Percentiles rank a stretch among this genome's conserved stretches.
Evolutionary conservation across 2,888 invertebrate genomes (phyloP).

Genomic region (Epirrhoe alternata): DNA sequence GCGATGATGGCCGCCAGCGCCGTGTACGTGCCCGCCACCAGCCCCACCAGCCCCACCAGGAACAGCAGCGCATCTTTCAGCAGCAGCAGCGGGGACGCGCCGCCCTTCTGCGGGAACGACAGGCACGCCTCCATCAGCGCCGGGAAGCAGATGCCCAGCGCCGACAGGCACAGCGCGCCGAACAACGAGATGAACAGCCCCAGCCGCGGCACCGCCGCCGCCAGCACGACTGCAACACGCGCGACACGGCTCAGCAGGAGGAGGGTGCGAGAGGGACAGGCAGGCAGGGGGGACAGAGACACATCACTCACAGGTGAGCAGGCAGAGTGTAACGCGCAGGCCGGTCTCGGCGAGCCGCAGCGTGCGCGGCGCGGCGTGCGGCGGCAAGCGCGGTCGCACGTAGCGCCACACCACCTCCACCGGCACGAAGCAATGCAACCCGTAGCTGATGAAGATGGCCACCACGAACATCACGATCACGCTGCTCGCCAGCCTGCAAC

Average conservation of each 20-base stretch:
- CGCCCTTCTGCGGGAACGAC: constrained; percentile 85
- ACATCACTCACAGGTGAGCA: constrained; percentile 92
- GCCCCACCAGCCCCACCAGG: constrained; percentile 86
- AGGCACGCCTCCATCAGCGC: constrained; percentile 85
- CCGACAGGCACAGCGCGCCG: constrained; percentile 95
- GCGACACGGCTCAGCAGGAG: too few relatives aligned
- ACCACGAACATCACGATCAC: constrained; percentile 89
- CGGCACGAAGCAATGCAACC: constrained; percentile 97
- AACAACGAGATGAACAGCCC: constrained; percentile 92
- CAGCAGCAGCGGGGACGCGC: constrained; percentile 48
- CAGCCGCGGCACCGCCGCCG: constrained; percentile 91
- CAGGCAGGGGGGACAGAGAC: not conserved
- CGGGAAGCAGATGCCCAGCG: constrained; percentile 94
- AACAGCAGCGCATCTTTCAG: constrained; percentile 84
- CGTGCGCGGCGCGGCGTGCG: constrained; percentile 58
- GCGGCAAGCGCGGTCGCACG: constrained; percentile 71
- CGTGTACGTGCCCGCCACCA: constrained; percentile 88
- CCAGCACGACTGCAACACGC: constrained; percentile 88
- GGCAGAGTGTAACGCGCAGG: constrained; percentile 89
- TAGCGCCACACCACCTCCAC: constrained; percentile 96
- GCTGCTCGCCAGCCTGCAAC: constrained; percentile 86
- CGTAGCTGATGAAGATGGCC: constrained; percentile 96
- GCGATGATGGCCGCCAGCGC: constrained; percentile 85
- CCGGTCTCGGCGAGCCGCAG: constrained; percentile 88
- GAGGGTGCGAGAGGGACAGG: not conserved